phyloP scores from a whole-genome alignment of 2,888 invertebrate species.

The Tenthredo scrophulariae region DNA sequence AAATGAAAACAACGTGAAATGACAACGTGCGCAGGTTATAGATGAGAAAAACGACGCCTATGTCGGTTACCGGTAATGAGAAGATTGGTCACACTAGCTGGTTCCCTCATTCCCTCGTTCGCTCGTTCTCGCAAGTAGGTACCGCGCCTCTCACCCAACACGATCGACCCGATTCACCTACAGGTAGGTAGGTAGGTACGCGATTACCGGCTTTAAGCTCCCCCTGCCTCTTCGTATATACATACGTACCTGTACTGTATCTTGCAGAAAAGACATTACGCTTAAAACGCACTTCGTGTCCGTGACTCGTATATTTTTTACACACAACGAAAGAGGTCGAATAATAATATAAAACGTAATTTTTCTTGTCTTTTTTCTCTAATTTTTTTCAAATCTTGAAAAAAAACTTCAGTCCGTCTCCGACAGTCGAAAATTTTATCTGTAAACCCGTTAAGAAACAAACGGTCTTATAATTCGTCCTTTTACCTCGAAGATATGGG shows the following conservation, averaged over 20 bases:
- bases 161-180: constrained; percentile 47
- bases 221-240: background rate
- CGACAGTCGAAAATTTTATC: too few relatives aligned
- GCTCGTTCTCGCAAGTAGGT: constrained; percentile 36
- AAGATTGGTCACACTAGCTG: constrained; percentile 63
- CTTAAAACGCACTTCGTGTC: background rate
- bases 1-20: background rate
- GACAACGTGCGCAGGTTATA: background rate
- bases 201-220: background rate
- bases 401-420: too few relatives aligned
- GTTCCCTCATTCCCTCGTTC: constrained; percentile 49
- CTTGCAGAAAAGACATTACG: background rate
- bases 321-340: too few relatives aligned
- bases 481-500: too few relatives aligned
- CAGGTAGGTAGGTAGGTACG: constrained; percentile 16
- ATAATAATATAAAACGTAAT: too few relatives aligned
- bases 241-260: background rate
- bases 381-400: too few relatives aligned
- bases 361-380: too few relatives aligned
- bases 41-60: constrained; percentile 20
- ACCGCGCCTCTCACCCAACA: constrained; percentile 47
- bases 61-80: constrained; percentile 62
- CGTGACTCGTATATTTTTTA: too few relatives aligned
- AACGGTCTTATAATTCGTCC: too few relatives aligned
- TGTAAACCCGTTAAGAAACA: too few relatives aligned